These are phyloP conservation scores for Mythimna albipuncta DNA, from an alignment of 2,888 invertebrate species.

Conservation along the genomic window DNA sequence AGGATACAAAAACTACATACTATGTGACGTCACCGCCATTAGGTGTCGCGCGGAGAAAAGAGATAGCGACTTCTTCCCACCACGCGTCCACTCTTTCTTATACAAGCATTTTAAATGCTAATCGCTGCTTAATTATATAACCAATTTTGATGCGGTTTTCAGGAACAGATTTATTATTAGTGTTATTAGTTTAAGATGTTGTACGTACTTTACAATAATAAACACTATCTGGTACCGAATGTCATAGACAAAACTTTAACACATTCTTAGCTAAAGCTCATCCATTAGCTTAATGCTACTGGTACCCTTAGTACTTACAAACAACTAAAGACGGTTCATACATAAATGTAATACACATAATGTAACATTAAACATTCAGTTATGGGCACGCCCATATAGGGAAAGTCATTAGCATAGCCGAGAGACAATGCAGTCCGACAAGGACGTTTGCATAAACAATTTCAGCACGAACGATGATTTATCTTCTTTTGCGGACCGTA, in stretches of 20 bases:
- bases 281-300: conserved; percentile 1
- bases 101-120: too few species aligned
- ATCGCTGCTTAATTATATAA: too few species aligned
- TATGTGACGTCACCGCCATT: too few species aligned
- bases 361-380: conserved; percentile 47
- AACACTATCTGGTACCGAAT: too few species aligned
- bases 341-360: conserved; percentile 43
- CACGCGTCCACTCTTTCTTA: too few species aligned
- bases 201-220: too few species aligned
- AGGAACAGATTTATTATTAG: too few species aligned
- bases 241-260: not conserved
- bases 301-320: conserved; percentile 9
- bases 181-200: too few species aligned
- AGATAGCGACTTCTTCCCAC: too few species aligned
- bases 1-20: too few species aligned
- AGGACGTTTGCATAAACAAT: conserved; percentile 74
- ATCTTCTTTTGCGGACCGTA: conserved; percentile 56
- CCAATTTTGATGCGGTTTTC: too few species aligned
- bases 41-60: too few species aligned
- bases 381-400: conserved; percentile 63
- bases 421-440: conserved; percentile 71
- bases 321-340: conserved; percentile 24
- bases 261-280: conserved; percentile 6
- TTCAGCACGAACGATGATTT: conserved; percentile 65
- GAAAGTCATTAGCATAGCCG: conserved; percentile 72